Conservation (phyloP, 2,113 vertebrate genomes). For the Lethenteron camtschaticum region DNA sequence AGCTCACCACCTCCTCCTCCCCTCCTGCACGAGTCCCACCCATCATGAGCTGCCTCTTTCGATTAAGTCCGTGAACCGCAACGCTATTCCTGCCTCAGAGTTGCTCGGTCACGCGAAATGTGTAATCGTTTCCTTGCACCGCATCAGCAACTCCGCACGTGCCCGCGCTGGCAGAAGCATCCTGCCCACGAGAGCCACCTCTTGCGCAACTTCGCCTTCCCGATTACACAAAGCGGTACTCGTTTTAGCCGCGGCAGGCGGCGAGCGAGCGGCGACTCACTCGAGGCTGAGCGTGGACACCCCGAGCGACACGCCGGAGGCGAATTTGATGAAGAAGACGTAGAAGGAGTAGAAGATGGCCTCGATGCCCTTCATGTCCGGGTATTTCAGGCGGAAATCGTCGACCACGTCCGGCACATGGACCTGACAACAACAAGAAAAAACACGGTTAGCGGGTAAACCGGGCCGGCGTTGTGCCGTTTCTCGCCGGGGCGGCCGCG, state of each 20-base stretch:
- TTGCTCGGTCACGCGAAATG: too few relatives aligned
- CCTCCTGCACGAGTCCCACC: too few relatives aligned
- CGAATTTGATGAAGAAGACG: slow-evolving; percentile 83
- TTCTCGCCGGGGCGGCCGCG: background rate
- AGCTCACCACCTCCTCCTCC: too few relatives aligned
- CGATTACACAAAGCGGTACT: too few relatives aligned
- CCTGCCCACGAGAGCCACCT: too few relatives aligned
- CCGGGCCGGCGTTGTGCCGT: background rate
- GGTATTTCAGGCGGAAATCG: slow-evolving; percentile 63
- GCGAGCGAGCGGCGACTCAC: slow-evolving; percentile 28
- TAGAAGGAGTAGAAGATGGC: slow-evolving; percentile 92
- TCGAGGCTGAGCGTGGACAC: slow-evolving; percentile 70
- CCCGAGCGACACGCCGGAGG: slow-evolving; percentile 64
- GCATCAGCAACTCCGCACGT: too few relatives aligned
- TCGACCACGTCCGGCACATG: slow-evolving; percentile 78
- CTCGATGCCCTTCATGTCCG: slow-evolving; percentile 36
- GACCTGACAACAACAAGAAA: slow-evolving; percentile 30
- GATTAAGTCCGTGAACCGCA: too few relatives aligned
- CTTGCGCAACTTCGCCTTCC: too few relatives aligned
- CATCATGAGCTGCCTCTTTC: too few relatives aligned
- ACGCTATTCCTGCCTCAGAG: too few relatives aligned
- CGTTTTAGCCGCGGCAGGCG: background rate
- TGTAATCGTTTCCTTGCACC: too few relatives aligned
- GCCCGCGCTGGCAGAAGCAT: too few relatives aligned
- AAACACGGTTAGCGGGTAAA: slow-evolving; percentile 6